Evolutionary conservation across 1,140 invertebrate species (phyloP), one percentile per base, ranked within the genome.

Genomic region (Elymnias hypermnestra): DNA sequence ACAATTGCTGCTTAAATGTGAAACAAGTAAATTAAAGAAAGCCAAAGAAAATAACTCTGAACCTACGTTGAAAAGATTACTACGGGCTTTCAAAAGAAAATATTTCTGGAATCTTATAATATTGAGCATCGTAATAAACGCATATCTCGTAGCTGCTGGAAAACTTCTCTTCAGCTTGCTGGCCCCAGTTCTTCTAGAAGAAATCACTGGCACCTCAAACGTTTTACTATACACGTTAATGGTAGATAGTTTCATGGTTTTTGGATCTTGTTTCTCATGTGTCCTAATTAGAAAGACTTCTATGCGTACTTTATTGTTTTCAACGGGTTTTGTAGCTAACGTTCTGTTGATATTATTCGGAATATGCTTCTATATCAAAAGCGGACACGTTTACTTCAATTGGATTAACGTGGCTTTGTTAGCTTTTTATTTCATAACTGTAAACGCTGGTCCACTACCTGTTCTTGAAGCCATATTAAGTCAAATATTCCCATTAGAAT

Each of bases 41-140:
- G 28, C 29, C 2, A 18, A 35, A 1, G 22, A 23, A 13, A 23
- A 18, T 1, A 33, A 23, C 6, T 15, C 18, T 22, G 1, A 15
- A 5, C 5, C 18, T 3, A 44, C 19, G 2, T 18, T 10, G 12
- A 26, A 33, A 15, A 48, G 23, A 26, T 37, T 42, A 13, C 21
- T 26, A 1, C 3, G 14, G 1, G 40, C 54, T 1, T 9, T 46
- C 8, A 51, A 38, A 15, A 22, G 40, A 23, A 21, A 19, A 37
- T 56, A 55, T 21, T 45, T 55, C 15, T 55, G 45, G 46, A 36
- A 46, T 12, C 39, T 51, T 5, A 41, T 41, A 9, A 6, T 56
- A 2, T 5, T 50, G 5, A 22, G 36, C 9, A 4, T 44, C 1
- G 19, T 56, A 9, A 33, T 46, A 5, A 23, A 37, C 36, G 8